Conservation (phyloP, 2,797 vertebrate genomes). For the Amblyopsis hoosieri region DNA sequence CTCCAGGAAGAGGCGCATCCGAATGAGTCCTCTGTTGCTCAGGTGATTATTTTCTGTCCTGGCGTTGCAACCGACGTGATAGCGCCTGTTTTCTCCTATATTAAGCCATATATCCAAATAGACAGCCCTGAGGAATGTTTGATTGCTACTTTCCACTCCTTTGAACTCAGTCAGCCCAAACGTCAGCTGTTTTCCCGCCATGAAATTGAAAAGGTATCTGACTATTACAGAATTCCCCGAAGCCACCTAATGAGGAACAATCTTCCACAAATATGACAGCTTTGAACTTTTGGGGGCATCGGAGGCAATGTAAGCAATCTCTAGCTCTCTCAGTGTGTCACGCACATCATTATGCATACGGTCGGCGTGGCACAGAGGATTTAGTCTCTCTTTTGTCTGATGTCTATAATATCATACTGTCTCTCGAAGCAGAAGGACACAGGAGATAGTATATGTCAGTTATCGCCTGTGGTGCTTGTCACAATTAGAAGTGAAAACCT, state of each 20-base stretch:
- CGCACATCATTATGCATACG: slow-evolving; percentile 2
- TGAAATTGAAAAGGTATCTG: slow-evolving; percentile 63
- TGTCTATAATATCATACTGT: too few relatives aligned
- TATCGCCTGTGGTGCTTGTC: too few relatives aligned
- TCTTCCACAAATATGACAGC: slow-evolving; percentile 26
- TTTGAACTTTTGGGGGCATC: slow-evolving; percentile 11
- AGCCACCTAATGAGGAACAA: slow-evolving; percentile 36
- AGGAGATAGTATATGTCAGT: too few relatives aligned
- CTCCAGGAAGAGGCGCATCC: slow-evolving; percentile 33
- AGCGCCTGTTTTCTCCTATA: slow-evolving; percentile 47
- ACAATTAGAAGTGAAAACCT: too few relatives aligned
- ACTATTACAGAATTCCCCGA: slow-evolving; percentile 48
- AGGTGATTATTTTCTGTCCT: slow-evolving; percentile 48
- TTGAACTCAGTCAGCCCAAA: slow-evolving; percentile 64
- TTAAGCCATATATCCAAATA: slow-evolving; percentile 66
- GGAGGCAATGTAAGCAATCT: background rate
- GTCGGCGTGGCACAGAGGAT: background rate
- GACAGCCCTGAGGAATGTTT: slow-evolving; percentile 49
- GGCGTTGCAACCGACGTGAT: slow-evolving; percentile 37
- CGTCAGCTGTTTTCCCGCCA: slow-evolving; percentile 26
- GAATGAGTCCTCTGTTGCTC: slow-evolving; percentile 50
- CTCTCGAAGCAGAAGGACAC: too few relatives aligned
- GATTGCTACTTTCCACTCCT: slow-evolving; percentile 55
- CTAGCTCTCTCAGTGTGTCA: slow-evolving; percentile 3
- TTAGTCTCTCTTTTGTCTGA: slow-evolving; percentile 3